Percentiles rank a stretch among this genome's conserved stretches.
Evolutionary conservation across 2,888 invertebrate species (phyloP).

Genomic region (Bruchidius siliquastri): DNA sequence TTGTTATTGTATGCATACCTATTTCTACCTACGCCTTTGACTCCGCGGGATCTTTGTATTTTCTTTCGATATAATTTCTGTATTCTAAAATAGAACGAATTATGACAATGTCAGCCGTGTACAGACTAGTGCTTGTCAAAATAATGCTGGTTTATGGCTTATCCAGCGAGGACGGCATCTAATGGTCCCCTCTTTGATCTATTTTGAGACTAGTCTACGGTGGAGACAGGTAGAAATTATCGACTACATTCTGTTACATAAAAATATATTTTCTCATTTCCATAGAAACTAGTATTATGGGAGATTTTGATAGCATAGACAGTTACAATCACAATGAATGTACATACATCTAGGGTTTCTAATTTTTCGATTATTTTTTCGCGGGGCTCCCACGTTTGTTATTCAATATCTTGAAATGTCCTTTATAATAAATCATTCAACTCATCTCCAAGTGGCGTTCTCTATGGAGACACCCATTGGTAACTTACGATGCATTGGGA

Average conservation of each 20-base stretch:
- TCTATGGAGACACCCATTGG: too few relatives aligned
- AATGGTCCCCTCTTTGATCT: background rate
- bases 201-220: background rate
- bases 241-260: background rate
- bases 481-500: too few relatives aligned
- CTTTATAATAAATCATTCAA: too few relatives aligned
- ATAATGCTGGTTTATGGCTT: background rate
- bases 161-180: background rate
- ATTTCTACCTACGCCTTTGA: background rate
- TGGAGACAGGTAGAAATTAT: background rate
- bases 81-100: background rate
- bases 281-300: too few relatives aligned
- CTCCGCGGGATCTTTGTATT: background rate
- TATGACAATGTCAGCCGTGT: background rate
- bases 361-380: too few relatives aligned
- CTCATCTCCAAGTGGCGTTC: too few relatives aligned
- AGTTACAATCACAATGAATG: too few relatives aligned
- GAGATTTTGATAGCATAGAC: too few relatives aligned
- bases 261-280: background rate
- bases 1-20: too few relatives aligned
- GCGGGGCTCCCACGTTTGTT: too few relatives aligned
- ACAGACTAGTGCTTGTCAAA: background rate
- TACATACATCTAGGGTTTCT: too few relatives aligned
- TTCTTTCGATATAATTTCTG: background rate
- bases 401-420: too few relatives aligned